Percentiles rank a stretch among this genome's conserved stretches.
phyloP scores from a whole-genome alignment of 2,797 vertebrate genomes.

The Myotis vivesi region DNA sequence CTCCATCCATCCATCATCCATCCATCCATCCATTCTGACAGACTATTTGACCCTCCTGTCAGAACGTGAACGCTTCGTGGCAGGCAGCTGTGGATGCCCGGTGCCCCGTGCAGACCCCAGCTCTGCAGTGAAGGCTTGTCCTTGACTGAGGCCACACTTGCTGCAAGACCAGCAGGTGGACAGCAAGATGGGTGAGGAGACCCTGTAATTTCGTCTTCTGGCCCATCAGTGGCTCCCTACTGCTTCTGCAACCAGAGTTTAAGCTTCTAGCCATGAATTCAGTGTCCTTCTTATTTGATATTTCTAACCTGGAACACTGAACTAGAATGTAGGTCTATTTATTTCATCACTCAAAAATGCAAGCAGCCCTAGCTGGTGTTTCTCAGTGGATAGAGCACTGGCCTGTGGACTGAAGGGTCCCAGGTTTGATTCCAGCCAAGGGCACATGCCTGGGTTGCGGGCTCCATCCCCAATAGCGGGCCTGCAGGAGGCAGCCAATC shows the following conservation, averaged over 20 bases:
- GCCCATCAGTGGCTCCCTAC: too few species aligned
- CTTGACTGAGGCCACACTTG: background rate
- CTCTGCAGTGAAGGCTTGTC: background rate
- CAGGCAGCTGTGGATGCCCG: background rate
- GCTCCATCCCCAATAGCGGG: too few species aligned
- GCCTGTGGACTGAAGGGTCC: too few species aligned
- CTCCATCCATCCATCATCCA: background rate
- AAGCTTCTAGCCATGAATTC: background rate
- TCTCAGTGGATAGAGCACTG: too few species aligned
- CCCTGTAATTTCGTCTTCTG: background rate
- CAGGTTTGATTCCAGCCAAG: too few species aligned
- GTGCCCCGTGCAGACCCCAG: too few species aligned
- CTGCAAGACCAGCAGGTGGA: background rate
- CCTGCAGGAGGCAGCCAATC: too few species aligned
- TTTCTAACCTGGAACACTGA: background rate
- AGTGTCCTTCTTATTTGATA: background rate
- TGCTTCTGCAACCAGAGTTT: background rate
- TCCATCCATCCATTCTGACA: background rate
- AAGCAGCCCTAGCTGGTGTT: too few species aligned
- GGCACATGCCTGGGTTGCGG: too few species aligned
- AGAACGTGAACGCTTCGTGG: background rate
- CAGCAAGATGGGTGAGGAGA: background rate
- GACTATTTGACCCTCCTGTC: background rate
- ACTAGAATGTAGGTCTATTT: background rate
- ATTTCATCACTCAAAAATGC: background rate